Percentiles rank a stretch among this genome's conserved stretches.
Evolutionary conservation across 2,888 invertebrate species (phyloP).

Genomic region (Galeopsomyia nigrocyanea): DNA sequence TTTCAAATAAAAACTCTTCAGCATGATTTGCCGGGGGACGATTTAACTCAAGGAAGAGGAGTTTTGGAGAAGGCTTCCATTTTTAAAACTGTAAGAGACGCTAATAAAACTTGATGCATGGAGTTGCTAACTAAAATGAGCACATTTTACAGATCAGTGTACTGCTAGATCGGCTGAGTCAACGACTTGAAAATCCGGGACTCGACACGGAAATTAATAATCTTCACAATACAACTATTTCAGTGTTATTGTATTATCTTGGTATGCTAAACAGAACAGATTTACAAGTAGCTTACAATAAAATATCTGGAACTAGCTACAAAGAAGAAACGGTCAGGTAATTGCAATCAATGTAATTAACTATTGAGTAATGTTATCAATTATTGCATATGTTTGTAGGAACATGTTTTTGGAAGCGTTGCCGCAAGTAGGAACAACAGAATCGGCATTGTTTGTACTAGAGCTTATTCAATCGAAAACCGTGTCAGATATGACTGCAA

Average conservation of each 20-base stretch:
- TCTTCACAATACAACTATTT: constrained; percentile 68
- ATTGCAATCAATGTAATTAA: background rate
- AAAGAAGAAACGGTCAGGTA: constrained; percentile 78
- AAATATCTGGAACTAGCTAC: constrained; percentile 77
- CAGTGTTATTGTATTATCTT: constrained; percentile 67
- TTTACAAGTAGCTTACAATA: constrained; percentile 64
- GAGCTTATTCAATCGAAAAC: constrained; percentile 75
- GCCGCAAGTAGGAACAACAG: constrained; percentile 78
- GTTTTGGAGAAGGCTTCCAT: constrained; percentile 56
- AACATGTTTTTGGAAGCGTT: constrained; percentile 81
- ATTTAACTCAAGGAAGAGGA: constrained; percentile 63
- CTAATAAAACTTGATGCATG: background rate
- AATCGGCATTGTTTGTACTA: constrained; percentile 76
- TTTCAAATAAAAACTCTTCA: constrained; percentile 55
- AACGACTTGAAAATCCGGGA: constrained; percentile 64
- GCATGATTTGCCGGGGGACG: constrained; percentile 61
- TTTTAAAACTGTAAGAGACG: constrained; percentile 58
- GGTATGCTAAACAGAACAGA: constrained; percentile 65
- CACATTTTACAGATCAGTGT: constrained; percentile 56
- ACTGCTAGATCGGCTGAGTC: constrained; percentile 63
- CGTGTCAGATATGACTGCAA: constrained; percentile 76
- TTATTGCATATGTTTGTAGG: constrained; percentile 59
- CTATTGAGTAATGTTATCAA: constrained; percentile 1
- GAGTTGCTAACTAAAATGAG: constrained; percentile 1
- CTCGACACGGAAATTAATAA: constrained; percentile 62